Conservation (phyloP, 2,888 invertebrate species). For the Tineola bisselliella region DNA sequence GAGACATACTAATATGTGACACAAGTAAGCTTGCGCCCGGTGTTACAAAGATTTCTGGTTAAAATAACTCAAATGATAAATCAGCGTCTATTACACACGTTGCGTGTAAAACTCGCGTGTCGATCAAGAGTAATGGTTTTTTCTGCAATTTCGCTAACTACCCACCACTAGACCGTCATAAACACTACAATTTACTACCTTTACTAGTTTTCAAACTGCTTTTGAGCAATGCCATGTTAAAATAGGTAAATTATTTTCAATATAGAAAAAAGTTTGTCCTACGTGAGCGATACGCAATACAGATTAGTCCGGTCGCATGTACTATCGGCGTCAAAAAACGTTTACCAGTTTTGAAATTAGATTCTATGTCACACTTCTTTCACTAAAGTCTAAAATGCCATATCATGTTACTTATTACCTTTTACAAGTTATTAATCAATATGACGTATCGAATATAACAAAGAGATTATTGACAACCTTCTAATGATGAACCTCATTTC, state of each 20-base stretch:
- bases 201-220: slow-evolving; percentile 8
- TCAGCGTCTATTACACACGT: not conserved
- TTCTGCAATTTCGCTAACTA: slow-evolving; percentile 12
- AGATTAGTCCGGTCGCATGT: no score
- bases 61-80: not conserved
- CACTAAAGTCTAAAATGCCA: no score
- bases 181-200: slow-evolving; percentile 5
- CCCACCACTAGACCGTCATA: not conserved
- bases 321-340: no score
- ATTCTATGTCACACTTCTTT: no score
- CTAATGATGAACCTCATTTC: no score
- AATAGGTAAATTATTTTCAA: slow-evolving; percentile 9
- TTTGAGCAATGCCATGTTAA: not conserved
- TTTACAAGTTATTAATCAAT: no score
- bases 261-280: not conserved
- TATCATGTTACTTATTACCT: no score
- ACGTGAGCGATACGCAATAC: not conserved
- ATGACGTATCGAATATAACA: no score
- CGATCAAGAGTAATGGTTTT: not conserved
- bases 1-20: no score
- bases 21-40: no score
- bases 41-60: not conserved
- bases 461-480: no score
- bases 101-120: slow-evolving; percentile 7
- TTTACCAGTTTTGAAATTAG: no score